Conservation (phyloP, 2,888 invertebrate genomes). For the Hirtodrosophila histrioides region DNA sequence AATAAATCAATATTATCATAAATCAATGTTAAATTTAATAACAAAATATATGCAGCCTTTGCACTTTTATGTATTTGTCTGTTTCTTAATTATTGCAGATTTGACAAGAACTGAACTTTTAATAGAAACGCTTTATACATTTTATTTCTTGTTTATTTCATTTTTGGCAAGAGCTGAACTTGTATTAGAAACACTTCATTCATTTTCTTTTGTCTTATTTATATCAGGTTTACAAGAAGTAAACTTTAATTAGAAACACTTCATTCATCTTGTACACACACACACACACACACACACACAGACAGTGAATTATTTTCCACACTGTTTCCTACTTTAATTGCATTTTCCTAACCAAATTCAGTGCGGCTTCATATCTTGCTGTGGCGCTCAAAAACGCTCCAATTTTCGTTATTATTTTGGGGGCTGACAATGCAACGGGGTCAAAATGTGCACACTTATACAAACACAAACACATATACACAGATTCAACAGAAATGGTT, state of each 20-base stretch:
- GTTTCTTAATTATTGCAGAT: too few species aligned
- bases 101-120: background rate
- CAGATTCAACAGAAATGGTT: constrained; percentile 9
- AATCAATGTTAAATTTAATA: too few species aligned
- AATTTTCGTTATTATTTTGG: constrained; percentile 53
- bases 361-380: constrained; percentile 30
- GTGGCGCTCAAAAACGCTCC: constrained; percentile 24
- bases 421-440: constrained; percentile 40
- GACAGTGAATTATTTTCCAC: constrained; percentile 40
- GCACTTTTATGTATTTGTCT: too few species aligned
- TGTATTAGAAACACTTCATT: too few species aligned
- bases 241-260: constrained; percentile 1
- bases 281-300: constrained; percentile 2
- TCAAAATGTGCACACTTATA: constrained; percentile 21
- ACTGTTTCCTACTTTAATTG: constrained; percentile 50
- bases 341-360: constrained; percentile 49
- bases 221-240: background rate
- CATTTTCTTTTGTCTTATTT: too few species aligned
- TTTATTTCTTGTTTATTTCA: too few species aligned
- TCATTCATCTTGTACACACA: background rate
- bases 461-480: constrained; percentile 18
- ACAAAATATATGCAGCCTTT: too few species aligned
- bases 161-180: too few species aligned
- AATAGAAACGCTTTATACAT: background rate
- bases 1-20: too few species aligned